Percentiles rank a stretch among this genome's conserved stretches.
These are phyloP conservation scores for roundworm (Caenorhabditis elegans) DNA, from an alignment of 1,140 invertebrate species.

Conservation along the genomic window DNA sequence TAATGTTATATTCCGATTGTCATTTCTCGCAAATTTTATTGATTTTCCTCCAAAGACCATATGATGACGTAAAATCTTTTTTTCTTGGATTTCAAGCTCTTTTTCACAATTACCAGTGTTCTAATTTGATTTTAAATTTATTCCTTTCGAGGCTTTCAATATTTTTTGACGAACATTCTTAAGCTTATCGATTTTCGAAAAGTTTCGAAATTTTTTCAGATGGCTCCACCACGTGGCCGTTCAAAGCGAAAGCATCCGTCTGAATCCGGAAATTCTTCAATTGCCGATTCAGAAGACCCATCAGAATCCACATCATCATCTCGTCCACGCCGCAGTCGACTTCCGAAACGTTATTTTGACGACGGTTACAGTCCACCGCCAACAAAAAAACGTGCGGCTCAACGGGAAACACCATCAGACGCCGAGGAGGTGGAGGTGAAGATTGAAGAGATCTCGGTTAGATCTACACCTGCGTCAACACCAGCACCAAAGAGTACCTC, in stretches of 20 bases:
- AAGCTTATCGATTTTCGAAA: no score
- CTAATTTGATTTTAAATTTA: not conserved
- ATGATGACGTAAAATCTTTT: constrained; percentile 19
- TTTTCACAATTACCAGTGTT: not conserved
- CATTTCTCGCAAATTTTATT: not conserved
- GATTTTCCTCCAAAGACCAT: not conserved
- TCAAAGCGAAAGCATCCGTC: not conserved
- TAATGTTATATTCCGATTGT: not conserved
- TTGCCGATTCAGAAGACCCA: not conserved
- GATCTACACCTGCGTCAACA: not conserved
- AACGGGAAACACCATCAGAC: not conserved
- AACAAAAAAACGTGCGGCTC: not conserved
- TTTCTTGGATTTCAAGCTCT: no score
- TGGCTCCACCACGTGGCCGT: not conserved
- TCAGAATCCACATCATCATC: not conserved
- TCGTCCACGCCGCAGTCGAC: not conserved
- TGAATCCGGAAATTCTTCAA: not conserved
- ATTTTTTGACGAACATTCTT: no score
- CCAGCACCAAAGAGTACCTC: not conserved
- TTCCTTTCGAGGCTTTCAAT: not conserved
- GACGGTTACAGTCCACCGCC: not conserved
- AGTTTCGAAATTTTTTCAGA: not conserved
- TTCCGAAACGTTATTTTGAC: not conserved
- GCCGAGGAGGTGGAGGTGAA: not conserved
- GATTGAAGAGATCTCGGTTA: no score